phyloP scores from a whole-genome alignment of 2,113 vertebrate genomes.

The Corynorhinus townsendii region DNA sequence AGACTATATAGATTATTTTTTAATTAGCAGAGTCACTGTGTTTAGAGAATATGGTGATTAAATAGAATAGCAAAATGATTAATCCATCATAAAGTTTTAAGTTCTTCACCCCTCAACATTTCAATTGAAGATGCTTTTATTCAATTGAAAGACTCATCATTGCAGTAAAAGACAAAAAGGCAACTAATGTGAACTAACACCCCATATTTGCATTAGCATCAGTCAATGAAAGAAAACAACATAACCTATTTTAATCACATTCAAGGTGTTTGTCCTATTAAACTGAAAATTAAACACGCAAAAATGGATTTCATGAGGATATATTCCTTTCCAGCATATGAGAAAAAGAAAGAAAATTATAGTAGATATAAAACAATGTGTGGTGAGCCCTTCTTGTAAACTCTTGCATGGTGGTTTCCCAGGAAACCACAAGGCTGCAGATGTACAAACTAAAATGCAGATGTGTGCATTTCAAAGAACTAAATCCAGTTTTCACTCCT shows the following conservation, averaged over 20 bases:
- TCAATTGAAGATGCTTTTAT: slow-evolving; percentile 51
- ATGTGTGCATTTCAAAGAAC: slow-evolving; percentile 65
- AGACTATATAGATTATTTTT: slow-evolving; percentile 63
- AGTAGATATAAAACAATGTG: slow-evolving; percentile 72
- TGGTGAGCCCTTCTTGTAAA: slow-evolving; percentile 41
- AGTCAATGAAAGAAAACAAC: slow-evolving; percentile 74
- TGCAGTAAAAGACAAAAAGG: slow-evolving; percentile 73
- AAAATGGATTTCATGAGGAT: slow-evolving; percentile 79
- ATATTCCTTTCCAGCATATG: slow-evolving; percentile 77
- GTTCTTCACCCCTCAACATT: slow-evolving; percentile 28
- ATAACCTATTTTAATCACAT: slow-evolving; percentile 80
- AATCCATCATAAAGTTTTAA: slow-evolving; percentile 69
- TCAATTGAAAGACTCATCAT: slow-evolving; percentile 70
- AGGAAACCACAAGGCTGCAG: slow-evolving; percentile 74
- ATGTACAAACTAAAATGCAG: slow-evolving; percentile 67
- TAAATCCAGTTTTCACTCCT: slow-evolving; percentile 49
- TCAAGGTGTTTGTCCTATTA: slow-evolving; percentile 79
- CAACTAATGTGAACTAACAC: slow-evolving; percentile 65
- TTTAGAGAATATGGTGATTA: slow-evolving; percentile 52
- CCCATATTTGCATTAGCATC: slow-evolving; percentile 76
- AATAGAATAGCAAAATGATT: slow-evolving; percentile 64
- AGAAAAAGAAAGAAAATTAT: slow-evolving; percentile 74
- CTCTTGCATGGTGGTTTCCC: slow-evolving; percentile 70
- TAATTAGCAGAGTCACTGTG: slow-evolving; percentile 66
- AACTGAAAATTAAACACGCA: slow-evolving; percentile 80